phyloP scores from a whole-genome alignment of 2,888 invertebrate species.

The Tenodera sinensis region DNA sequence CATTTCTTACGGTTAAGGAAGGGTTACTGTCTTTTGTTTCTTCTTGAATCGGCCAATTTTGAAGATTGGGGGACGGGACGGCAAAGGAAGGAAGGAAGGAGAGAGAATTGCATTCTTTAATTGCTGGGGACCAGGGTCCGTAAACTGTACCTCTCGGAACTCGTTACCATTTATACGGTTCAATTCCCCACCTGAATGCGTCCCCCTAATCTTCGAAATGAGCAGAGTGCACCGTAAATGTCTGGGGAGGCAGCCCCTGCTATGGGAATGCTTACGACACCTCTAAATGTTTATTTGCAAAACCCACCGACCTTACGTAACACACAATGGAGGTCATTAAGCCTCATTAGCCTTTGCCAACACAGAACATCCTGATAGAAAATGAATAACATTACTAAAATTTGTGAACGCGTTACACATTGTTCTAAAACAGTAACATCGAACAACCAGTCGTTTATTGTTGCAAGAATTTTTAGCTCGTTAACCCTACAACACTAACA shows the following conservation, averaged over 20 bases:
- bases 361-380: no score
- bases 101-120: background rate
- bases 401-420: no score
- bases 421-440: no score
- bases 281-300: background rate
- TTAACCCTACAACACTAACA: no score
- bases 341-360: no score
- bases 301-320: no score
- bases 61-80: background rate
- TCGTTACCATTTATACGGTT: background rate
- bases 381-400: no score
- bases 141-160: background rate
- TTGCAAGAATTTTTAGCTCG: no score
- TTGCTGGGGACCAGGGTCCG: background rate
- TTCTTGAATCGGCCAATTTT: background rate
- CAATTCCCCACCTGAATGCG: background rate
- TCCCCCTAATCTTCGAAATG: background rate
- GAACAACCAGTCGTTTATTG: no score
- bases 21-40: background rate
- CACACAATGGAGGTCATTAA: no score
- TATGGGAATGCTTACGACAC: background rate
- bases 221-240: background rate
- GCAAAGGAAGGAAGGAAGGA: background rate
- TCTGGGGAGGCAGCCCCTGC: background rate
- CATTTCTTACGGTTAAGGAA: background rate